Percentiles rank a stretch among this genome's conserved stretches.
These are phyloP conservation scores for Pristionchus maxplancki DNA, from an alignment of 2,888 invertebrate genomes.

Conservation along the genomic window DNA sequence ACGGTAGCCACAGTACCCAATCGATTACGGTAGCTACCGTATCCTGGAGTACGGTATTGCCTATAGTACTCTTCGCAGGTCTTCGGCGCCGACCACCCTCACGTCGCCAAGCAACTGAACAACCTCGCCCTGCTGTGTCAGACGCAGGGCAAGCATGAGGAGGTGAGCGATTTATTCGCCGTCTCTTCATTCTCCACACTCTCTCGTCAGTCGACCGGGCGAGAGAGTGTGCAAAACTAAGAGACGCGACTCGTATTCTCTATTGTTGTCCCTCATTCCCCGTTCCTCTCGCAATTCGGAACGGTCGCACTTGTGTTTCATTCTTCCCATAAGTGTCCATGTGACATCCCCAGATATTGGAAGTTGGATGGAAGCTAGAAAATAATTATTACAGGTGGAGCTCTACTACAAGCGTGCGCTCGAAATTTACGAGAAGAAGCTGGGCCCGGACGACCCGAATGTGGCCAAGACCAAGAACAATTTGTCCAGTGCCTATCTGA, in stretches of 20 bases:
- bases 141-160: slow-evolving; percentile 98
- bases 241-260: too few relatives aligned
- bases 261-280: too few relatives aligned
- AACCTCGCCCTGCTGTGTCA: slow-evolving; percentile 98
- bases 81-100: slow-evolving; percentile 97
- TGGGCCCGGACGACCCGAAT: slow-evolving; percentile 97
- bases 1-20: background rate
- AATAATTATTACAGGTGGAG: too few relatives aligned
- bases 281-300: too few relatives aligned
- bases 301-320: background rate
- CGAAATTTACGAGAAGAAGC: slow-evolving; percentile 96
- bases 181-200: too few relatives aligned
- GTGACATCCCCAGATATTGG: too few relatives aligned
- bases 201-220: too few relatives aligned
- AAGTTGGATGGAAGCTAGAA: too few relatives aligned
- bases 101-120: slow-evolving; percentile 99
- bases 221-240: too few relatives aligned
- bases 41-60: too few relatives aligned
- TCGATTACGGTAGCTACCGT: too few relatives aligned
- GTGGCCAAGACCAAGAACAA: slow-evolving; percentile 99
- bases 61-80: slow-evolving; percentile 81
- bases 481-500: slow-evolving; percentile 97
- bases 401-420: slow-evolving; percentile 84
- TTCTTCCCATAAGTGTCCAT: too few relatives aligned
- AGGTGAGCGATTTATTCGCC: slow-evolving; percentile 84